Percentiles rank a stretch among this genome's conserved stretches.
These are phyloP conservation scores for Sebastolobus altivelis DNA, from an alignment of 2,797 vertebrate genomes.

Conservation along the genomic window DNA sequence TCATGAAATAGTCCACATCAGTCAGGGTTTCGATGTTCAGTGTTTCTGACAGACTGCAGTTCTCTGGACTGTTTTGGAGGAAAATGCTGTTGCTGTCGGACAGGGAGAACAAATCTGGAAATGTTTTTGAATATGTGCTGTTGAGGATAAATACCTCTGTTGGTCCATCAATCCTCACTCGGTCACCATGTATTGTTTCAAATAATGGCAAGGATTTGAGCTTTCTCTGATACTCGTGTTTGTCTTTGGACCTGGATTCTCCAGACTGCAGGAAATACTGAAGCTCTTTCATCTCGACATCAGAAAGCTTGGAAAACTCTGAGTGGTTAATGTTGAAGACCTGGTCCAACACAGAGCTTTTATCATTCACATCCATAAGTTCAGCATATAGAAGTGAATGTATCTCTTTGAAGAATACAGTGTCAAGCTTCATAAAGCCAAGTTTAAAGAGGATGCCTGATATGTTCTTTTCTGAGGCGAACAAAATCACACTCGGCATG, in stretches of 20 bases:
- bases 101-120: constrained; percentile 68
- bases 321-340: constrained; percentile 51
- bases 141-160: constrained; percentile 66
- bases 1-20: constrained; percentile 77
- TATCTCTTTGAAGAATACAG: background rate
- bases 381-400: constrained; percentile 11
- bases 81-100: constrained; percentile 59
- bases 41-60: background rate
- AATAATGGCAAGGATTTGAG: constrained; percentile 83
- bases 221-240: constrained; percentile 50
- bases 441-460: constrained; percentile 76
- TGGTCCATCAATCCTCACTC: constrained; percentile 68
- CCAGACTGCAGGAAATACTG: constrained; percentile 70
- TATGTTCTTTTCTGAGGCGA: background rate
- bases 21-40: constrained; percentile 60
- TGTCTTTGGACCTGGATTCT: constrained; percentile 45
- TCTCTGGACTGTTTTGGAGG: constrained; percentile 56
- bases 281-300: constrained; percentile 55
- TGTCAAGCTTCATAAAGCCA: constrained; percentile 73
- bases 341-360: constrained; percentile 70
- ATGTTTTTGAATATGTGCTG: background rate
- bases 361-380: constrained; percentile 68
- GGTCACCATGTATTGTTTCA: constrained; percentile 70
- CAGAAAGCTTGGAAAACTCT: constrained; percentile 69
- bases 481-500: constrained; percentile 68